Conservation (phyloP, 2,888 invertebrate species). For the Pseudanteris insignis region DNA sequence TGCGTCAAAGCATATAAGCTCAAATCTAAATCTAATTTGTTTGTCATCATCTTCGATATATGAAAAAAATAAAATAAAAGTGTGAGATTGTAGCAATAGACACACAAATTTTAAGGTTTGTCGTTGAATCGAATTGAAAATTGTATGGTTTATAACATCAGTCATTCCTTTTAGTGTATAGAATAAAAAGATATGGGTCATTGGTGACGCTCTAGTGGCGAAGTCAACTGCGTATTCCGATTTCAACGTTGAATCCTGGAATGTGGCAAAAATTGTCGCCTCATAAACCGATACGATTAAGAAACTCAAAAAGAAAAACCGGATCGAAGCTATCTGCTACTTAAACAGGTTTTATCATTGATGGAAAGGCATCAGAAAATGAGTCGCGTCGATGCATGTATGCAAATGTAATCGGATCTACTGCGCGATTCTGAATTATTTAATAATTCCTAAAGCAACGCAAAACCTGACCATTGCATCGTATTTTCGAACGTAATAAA, state of each 20-base stretch:
- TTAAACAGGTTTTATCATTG: conserved; percentile 39
- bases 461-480: conserved; percentile 33
- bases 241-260: conserved; percentile 18
- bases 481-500: conserved; percentile 9
- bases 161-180: too few species aligned
- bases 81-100: too few species aligned
- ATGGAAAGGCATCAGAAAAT: conserved; percentile 38
- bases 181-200: too few species aligned
- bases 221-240: too few species aligned
- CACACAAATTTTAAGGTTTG: too few species aligned
- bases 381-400: conserved; percentile 38
- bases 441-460: conserved; percentile 30
- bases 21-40: too few species aligned
- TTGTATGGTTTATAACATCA: too few species aligned
- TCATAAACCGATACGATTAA: conserved; percentile 35
- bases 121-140: too few species aligned
- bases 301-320: conserved; percentile 29
- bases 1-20: too few species aligned
- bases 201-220: too few species aligned
- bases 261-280: conserved; percentile 24
- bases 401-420: conserved; percentile 33
- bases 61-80: conserved; percentile 1
- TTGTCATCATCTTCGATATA: too few species aligned
- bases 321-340: conserved; percentile 26
- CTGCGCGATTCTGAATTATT: conserved; percentile 33